These are phyloP conservation scores for Malurus cyaneus DNA, from an alignment of 2,113 vertebrate species.

Conservation along the genomic window DNA sequence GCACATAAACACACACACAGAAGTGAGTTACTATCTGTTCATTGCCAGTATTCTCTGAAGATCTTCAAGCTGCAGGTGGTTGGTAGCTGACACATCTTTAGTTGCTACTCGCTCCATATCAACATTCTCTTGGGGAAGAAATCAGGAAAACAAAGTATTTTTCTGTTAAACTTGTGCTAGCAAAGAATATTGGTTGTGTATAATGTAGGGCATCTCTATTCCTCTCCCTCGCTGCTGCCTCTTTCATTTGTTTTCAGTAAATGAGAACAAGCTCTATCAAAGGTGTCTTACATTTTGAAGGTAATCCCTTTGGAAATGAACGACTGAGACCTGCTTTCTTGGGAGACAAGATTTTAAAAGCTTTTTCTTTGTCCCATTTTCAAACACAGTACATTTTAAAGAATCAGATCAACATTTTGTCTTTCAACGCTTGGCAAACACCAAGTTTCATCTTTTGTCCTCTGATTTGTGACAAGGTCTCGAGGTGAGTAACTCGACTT, in stretches of 20 bases:
- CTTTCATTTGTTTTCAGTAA: conserved; percentile 46
- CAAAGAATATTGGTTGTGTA: background rate
- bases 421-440: background rate
- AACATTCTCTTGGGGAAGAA: background rate
- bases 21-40: conserved; percentile 4
- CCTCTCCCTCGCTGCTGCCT: background rate
- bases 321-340: background rate
- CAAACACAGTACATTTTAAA: background rate
- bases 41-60: conserved; percentile 12
- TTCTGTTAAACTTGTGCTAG: background rate
- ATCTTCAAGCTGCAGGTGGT: conserved; percentile 17
- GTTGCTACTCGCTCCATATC: background rate
- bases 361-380: background rate
- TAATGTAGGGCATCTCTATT: background rate
- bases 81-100: conserved; percentile 2
- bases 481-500: background rate
- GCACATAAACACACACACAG: background rate
- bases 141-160: background rate
- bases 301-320: conserved; percentile 12
- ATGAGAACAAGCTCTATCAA: conserved; percentile 44
- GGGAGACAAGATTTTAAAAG: background rate
- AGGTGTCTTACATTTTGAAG: conserved; percentile 28
- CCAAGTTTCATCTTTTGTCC: background rate
- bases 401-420: background rate
- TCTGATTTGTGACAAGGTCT: background rate